phyloP scores from a whole-genome alignment of 2,888 invertebrate genomes.

The Poecilobothrus nobilitatus region DNA sequence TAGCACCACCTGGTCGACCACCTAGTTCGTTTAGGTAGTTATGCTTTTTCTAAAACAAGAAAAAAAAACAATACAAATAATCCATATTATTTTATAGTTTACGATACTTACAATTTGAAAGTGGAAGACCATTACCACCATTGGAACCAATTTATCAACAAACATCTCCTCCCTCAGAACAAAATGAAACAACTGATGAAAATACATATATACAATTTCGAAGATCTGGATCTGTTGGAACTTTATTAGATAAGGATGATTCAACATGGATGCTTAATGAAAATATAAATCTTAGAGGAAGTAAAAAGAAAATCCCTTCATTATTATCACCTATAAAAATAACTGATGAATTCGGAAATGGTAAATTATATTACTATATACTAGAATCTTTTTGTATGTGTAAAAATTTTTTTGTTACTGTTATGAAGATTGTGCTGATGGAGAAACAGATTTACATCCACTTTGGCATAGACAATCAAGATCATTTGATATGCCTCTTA shows the following conservation, averaged over 20 bases:
- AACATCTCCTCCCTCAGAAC: conserved; percentile 12
- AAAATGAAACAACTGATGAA: not conserved
- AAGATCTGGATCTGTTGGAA: conserved; percentile 22
- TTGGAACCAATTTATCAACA: conserved; percentile 33
- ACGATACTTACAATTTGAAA: conserved; percentile 54
- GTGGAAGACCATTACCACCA: conserved; percentile 39
- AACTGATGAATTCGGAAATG: too few species aligned
- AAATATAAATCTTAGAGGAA: not conserved
- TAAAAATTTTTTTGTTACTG: conserved; percentile 20
- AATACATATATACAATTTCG: not conserved
- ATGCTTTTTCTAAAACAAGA: not conserved
- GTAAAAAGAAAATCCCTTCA: conserved; percentile 22
- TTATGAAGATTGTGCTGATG: not conserved
- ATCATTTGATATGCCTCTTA: conserved; percentile 22
- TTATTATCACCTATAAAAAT: conserved; percentile 20
- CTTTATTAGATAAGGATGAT: conserved; percentile 19
- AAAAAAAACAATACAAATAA: not conserved
- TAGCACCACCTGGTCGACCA: conserved; percentile 50
- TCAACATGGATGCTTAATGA: not conserved
- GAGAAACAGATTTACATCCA: conserved; percentile 10
- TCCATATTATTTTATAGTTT: conserved; percentile 45
- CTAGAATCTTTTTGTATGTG: conserved; percentile 24
- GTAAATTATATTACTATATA: too few species aligned
- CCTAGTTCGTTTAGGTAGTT: conserved; percentile 68
- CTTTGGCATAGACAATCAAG: conserved; percentile 22